Percentiles rank a stretch among this genome's conserved stretches.
Evolutionary conservation across 2,888 invertebrate species (phyloP).

Genomic region (Stegana nigrithorax): DNA sequence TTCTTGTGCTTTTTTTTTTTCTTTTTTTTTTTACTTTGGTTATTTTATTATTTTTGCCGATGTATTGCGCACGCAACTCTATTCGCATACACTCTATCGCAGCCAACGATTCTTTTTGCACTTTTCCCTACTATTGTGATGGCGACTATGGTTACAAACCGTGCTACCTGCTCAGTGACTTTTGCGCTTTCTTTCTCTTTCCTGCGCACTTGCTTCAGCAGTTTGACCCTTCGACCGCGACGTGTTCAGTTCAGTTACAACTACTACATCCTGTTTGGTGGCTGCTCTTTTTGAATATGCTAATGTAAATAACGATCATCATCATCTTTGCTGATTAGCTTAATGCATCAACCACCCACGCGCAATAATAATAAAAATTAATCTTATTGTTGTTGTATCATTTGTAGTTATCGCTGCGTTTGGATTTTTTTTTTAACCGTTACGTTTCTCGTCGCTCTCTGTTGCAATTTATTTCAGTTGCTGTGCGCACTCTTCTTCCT

Average conservation of each 20-base stretch:
- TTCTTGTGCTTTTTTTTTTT: constrained; percentile 2
- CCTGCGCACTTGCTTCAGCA: not conserved
- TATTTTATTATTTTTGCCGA: not conserved
- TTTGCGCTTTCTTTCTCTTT: constrained; percentile 5
- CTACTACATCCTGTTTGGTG: constrained; percentile 9
- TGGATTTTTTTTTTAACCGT: too few species aligned
- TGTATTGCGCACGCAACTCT: too few species aligned
- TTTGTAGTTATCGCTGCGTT: not conserved
- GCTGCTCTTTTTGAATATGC: too few species aligned
- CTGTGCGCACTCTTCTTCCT: too few species aligned
- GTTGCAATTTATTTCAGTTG: too few species aligned
- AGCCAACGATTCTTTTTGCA: not conserved
- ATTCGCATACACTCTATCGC: too few species aligned
- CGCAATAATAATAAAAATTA: not conserved
- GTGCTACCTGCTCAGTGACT: not conserved
- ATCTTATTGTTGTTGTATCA: not conserved
- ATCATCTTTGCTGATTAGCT: constrained; percentile 5
- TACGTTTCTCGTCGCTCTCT: too few species aligned
- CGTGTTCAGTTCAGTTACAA: not conserved
- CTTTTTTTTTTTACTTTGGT: not conserved
- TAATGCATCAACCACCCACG: constrained; percentile 15
- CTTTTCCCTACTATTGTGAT: too few species aligned
- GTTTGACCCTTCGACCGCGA: not conserved
- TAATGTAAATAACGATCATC: too few species aligned
- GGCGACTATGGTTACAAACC: too few species aligned